These are phyloP conservation scores for Callinectes sapidus DNA, from an alignment of 2,888 invertebrate genomes.

Conservation along the genomic window DNA sequence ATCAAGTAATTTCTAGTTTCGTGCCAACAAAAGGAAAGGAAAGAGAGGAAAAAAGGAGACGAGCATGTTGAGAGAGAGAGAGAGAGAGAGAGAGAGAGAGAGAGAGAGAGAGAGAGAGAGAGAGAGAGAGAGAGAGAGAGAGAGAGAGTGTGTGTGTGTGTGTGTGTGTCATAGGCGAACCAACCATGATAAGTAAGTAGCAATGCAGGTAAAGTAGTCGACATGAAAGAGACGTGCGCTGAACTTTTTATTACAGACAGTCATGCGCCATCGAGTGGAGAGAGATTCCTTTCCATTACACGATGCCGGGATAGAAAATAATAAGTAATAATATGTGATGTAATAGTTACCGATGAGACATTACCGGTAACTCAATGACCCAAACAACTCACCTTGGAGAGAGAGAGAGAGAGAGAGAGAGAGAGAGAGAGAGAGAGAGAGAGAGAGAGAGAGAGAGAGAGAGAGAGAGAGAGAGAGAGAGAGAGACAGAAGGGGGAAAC, in stretches of 20 bases:
- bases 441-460: constrained; percentile 17
- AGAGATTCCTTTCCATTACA: background rate
- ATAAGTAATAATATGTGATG: background rate
- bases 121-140: background rate
- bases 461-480: constrained; percentile 17
- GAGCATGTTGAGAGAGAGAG: background rate
- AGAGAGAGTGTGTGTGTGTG: too few species aligned
- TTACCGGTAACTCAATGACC: background rate
- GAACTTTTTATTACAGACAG: background rate
- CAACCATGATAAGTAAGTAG: background rate
- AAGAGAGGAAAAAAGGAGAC: background rate
- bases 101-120: too few species aligned
- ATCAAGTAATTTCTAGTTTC: background rate
- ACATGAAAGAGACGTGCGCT: background rate
- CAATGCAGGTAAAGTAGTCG: background rate
- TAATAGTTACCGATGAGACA: background rate
- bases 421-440: constrained; percentile 6
- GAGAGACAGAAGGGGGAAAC: background rate
- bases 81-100: too few species aligned
- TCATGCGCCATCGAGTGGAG: background rate
- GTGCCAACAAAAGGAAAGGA: background rate
- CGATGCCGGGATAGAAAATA: background rate
- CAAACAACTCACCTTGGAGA: background rate
- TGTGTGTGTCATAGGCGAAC: too few species aligned
- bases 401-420: background rate